Evolutionary conservation across 35 echinoderm and acorn worm species (phyloP).

Genomic region (Diadema setosum): DNA sequence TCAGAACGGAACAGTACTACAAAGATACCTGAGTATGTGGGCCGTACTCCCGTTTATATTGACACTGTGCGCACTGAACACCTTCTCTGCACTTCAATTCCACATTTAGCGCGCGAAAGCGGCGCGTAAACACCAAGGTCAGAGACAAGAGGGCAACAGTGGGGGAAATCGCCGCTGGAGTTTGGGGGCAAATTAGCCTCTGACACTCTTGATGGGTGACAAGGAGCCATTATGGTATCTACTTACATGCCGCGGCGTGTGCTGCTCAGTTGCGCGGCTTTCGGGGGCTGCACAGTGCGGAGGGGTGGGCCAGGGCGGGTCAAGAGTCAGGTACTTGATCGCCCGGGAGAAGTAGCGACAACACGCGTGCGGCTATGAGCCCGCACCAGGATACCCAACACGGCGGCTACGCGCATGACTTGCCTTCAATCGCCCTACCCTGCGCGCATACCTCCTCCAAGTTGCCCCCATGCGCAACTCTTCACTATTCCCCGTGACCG

Average conservation of each 20-base stretch:
- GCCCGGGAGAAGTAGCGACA: not conserved
- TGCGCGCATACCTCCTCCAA: conserved; percentile 16
- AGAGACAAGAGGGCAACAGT: not conserved
- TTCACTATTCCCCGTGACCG: conserved; percentile 1
- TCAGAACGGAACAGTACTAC: no score
- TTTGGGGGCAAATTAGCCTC: conserved; percentile 33
- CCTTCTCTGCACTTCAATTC: not conserved
- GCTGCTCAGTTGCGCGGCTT: not conserved
- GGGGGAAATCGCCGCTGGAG: not conserved
- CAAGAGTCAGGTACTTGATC: conserved; percentile 1
- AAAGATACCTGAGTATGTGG: not conserved
- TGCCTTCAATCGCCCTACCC: conserved; percentile 4
- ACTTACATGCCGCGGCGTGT: conserved; percentile 19
- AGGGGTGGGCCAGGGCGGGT: conserved; percentile 15
- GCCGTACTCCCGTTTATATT: not conserved
- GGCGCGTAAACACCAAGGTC: not conserved
- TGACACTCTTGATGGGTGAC: conserved; percentile 20
- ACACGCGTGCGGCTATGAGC: not conserved
- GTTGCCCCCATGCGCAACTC: not conserved
- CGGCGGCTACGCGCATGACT: conserved; percentile 22
- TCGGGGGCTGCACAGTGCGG: not conserved
- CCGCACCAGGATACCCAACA: conserved; percentile 10
- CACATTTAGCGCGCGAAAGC: not conserved
- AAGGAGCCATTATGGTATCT: conserved; percentile 31
- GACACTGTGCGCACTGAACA: not conserved